These are phyloP conservation scores for Oreortyx pictus DNA, from an alignment of 2,797 vertebrate genomes.

Conservation along the genomic window DNA sequence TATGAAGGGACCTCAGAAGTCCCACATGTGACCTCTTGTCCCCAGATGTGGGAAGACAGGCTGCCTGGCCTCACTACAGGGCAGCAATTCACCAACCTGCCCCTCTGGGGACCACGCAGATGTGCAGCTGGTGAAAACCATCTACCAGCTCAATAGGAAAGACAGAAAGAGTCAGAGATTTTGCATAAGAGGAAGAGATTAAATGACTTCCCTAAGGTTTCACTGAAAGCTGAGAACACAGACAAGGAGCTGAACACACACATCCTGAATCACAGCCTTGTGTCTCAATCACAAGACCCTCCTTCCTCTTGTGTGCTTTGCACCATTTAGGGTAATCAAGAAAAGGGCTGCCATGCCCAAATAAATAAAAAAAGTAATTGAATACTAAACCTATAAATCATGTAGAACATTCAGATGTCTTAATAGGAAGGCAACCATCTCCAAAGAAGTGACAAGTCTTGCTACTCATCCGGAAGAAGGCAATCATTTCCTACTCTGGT, in stretches of 20 bases:
- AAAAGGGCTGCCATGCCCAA: not conserved
- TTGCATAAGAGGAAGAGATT: conserved; percentile 15
- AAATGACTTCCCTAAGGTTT: conserved; percentile 39
- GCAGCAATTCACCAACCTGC: not conserved
- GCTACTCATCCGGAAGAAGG: not conserved
- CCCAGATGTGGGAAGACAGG: not conserved
- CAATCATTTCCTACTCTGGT: not conserved
- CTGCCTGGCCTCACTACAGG: not conserved
- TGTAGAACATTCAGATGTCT: not conserved
- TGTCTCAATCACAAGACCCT: conserved; percentile 28
- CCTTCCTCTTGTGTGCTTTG: conserved; percentile 27
- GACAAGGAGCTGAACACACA: conserved; percentile 6
- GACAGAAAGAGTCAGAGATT: not conserved
- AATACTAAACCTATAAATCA: not conserved
- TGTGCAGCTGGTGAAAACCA: not conserved
- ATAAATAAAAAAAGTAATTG: not conserved
- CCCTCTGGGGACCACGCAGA: not conserved
- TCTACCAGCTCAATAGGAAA: not conserved
- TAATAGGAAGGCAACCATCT: not conserved
- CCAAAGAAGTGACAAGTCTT: not conserved
- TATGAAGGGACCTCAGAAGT: not conserved
- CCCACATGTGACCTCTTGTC: not conserved
- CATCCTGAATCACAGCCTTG: conserved; percentile 39
- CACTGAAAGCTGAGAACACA: conserved; percentile 19
- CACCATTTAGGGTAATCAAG: not conserved